Conservation (phyloP, 2,113 vertebrate species). For the Eudyptes chrysolophus region DNA sequence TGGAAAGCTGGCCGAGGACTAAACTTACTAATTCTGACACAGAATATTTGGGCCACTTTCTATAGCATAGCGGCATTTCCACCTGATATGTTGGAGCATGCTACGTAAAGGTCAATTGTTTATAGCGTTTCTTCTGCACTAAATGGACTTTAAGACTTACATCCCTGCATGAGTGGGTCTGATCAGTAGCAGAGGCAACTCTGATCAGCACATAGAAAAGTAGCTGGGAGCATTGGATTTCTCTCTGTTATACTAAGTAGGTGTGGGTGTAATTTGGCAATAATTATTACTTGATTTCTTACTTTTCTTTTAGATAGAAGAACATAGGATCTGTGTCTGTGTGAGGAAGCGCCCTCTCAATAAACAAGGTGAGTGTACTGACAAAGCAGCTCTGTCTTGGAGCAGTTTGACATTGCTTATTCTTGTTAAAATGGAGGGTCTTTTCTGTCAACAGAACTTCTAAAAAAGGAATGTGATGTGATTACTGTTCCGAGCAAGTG, state of each 20-base stretch:
- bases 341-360: constrained; percentile 95
- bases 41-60: neutral
- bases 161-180: neutral
- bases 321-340: constrained; percentile 91
- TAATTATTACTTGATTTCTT: neutral
- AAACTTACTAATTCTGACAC: neutral
- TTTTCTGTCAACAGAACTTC: constrained; percentile 77
- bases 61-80: neutral
- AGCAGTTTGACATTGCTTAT: neutral
- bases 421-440: neutral
- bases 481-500: constrained; percentile 90
- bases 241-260: neutral
- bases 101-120: neutral
- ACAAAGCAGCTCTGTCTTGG: neutral
- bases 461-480: constrained; percentile 92
- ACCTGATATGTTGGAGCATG: neutral
- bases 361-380: constrained; percentile 81
- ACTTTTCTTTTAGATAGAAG: constrained; percentile 77
- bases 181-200: neutral
- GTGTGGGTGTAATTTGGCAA: neutral
- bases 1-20: neutral
- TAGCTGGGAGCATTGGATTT: accelerated
- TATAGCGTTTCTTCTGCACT: neutral
- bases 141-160: neutral
- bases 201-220: neutral